Evolutionary conservation across 2,888 invertebrate genomes (phyloP), one percentile per base, ranked within the genome.

Genomic region (Lasioglossum leucozonium): DNA sequence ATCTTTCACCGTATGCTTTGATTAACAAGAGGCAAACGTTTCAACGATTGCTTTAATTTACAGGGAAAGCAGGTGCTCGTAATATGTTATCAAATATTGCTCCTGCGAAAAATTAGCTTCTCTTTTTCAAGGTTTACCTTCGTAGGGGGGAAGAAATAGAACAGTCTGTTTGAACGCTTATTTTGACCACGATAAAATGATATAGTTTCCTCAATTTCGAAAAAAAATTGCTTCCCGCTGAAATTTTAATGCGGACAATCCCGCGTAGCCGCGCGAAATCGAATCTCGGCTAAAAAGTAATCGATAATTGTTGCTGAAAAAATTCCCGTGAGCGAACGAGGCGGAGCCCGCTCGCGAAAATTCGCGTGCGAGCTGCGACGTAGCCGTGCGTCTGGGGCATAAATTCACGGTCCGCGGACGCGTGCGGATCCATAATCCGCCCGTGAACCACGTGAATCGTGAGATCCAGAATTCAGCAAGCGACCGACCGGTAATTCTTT

Each of bases 401-500:
- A 51, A 51, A 51, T 51, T 51, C 51, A 51, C 51, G 51, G 22
- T 10, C 22, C 10, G 10, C n/a, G 51, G n/a, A 51, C 51, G 51
- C 58, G 26, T 58, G n/a, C 58, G 58, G 26, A 58, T 58, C 58
- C 5, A 58, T 65, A 30, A 65, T 65, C 30, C 18, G 22, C 0
- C 65, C 34, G 65, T 22, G 34, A 65, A 22, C 18, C 34, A 18
- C 34, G 26, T 58, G 65, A 76, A 77, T 67, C 58, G 74, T 65
- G 72, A 78, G 74, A 71, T 74, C 71, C 40, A 72, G 55, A n/a
- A 72, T 73, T 55, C 79, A 55, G 51, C 72, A 30, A 76, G 75
- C 71, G 74, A 55, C 51, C 13, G 40, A 30, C n/a, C 74, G 58
- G 65, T 81, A 90, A 91, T 90, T 82, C 81, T 81, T 88, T 82